phyloP scores from a whole-genome alignment of 2,888 invertebrate species.

The Heliconius cydno region DNA sequence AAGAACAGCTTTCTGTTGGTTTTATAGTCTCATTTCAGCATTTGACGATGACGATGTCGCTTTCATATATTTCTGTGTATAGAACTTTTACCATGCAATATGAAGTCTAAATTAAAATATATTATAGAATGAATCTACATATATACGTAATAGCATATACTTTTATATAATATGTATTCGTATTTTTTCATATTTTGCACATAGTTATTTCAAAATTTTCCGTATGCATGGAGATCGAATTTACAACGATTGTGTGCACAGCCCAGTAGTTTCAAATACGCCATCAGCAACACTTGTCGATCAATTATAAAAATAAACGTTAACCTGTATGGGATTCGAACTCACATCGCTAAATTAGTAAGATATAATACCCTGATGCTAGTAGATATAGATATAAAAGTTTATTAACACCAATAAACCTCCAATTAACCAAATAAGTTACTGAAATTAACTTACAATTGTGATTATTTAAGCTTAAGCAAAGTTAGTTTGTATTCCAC shows the following conservation, averaged over 20 bases:
- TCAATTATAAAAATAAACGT: too few relatives aligned
- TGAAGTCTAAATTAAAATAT: neutral
- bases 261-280: too few relatives aligned
- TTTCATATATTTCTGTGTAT: neutral
- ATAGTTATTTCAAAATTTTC: too few relatives aligned
- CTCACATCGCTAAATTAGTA: too few relatives aligned
- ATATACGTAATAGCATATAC: neutral
- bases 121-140: neutral
- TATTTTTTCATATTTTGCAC: too few relatives aligned
- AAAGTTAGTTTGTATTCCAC: neutral
- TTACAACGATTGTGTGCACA: too few relatives aligned
- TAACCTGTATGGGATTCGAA: too few relatives aligned
- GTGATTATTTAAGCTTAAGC: constrained; percentile 2
- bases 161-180: too few relatives aligned
- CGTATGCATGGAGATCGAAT: too few relatives aligned
- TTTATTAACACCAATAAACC: too few relatives aligned
- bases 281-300: too few relatives aligned
- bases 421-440: neutral
- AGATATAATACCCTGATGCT: too few relatives aligned
- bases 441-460: neutral
- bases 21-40: constrained; percentile 22
- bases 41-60: constrained; percentile 13
- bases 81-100: neutral
- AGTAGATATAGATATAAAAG: neutral
- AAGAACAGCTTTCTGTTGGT: constrained; percentile 26